phyloP scores from a whole-genome alignment of 2,797 vertebrate genomes.

The Malurus splendens region DNA sequence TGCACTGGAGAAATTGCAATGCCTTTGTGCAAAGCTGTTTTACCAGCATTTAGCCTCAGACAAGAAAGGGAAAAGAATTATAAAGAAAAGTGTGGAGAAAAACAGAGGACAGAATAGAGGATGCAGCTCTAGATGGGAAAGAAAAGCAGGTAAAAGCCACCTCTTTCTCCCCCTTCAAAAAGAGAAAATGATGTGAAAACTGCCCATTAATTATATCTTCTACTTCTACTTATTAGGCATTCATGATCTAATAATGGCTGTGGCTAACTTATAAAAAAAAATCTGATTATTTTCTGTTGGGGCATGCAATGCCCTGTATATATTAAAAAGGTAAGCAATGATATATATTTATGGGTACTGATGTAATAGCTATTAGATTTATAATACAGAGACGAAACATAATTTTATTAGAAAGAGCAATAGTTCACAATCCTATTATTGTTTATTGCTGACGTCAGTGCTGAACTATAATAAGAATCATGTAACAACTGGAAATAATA shows the following conservation, averaged over 20 bases:
- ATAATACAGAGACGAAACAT: slow-evolving; percentile 66
- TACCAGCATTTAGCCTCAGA: background rate
- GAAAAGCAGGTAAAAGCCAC: background rate
- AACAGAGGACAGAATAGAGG: background rate
- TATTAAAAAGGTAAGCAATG: slow-evolving; percentile 71
- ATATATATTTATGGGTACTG: slow-evolving; percentile 71
- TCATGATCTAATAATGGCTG: slow-evolving; percentile 67
- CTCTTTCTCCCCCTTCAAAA: background rate
- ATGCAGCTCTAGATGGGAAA: background rate
- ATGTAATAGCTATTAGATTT: slow-evolving; percentile 76
- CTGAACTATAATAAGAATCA: slow-evolving; percentile 52
- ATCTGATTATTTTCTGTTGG: slow-evolving; percentile 65
- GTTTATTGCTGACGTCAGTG: slow-evolving; percentile 72
- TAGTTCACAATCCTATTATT: slow-evolving; percentile 72
- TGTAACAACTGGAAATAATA: slow-evolving; percentile 59
- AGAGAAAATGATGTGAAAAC: slow-evolving; percentile 9
- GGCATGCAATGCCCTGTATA: slow-evolving; percentile 55
- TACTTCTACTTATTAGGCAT: slow-evolving; percentile 52
- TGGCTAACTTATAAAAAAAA: slow-evolving; percentile 62
- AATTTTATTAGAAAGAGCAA: slow-evolving; percentile 72
- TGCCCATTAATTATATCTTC: slow-evolving; percentile 43
- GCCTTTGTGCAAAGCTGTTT: background rate
- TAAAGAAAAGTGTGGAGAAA: background rate
- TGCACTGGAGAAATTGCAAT: background rate
- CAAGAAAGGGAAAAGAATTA: background rate